Evolutionary conservation across 2,888 invertebrate genomes (phyloP).

Genomic region (Nephrotoma appendiculata): DNA sequence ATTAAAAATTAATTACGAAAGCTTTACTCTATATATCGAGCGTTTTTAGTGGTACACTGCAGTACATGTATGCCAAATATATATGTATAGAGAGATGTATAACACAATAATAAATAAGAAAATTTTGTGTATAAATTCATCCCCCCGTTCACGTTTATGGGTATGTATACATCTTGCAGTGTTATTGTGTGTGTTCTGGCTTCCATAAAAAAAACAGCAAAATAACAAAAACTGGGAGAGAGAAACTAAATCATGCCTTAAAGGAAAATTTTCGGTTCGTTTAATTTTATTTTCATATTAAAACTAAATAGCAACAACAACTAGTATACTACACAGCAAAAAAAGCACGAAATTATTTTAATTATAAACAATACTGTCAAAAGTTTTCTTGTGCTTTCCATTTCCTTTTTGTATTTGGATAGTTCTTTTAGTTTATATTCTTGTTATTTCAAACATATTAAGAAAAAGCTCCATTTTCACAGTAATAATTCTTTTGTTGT

Average conservation of each 20-base stretch:
- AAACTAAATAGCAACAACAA: neutral
- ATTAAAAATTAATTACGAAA: neutral
- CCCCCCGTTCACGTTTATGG: neutral
- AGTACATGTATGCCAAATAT: neutral
- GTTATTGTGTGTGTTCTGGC: neutral
- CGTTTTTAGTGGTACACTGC: neutral
- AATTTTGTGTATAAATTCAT: neutral
- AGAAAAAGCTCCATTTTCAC: neutral
- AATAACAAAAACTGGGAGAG: neutral
- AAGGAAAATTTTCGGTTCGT: neutral
- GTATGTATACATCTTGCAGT: neutral
- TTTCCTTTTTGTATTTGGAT: neutral
- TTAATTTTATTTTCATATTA: neutral
- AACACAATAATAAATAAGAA: neutral
- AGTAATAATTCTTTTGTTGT: neutral
- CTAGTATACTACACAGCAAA: neutral
- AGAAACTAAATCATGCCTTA: neutral
- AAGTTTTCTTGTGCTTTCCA: neutral
- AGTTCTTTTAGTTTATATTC: neutral
- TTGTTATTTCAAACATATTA: neutral
- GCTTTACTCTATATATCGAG: neutral
- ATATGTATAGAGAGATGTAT: neutral
- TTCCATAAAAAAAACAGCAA: neutral
- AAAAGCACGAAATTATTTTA: neutral
- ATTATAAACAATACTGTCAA: neutral